Conservation (phyloP, 30 jellyfish, hydroid and myxozoan species). For the Morbakka virulenta region DNA sequence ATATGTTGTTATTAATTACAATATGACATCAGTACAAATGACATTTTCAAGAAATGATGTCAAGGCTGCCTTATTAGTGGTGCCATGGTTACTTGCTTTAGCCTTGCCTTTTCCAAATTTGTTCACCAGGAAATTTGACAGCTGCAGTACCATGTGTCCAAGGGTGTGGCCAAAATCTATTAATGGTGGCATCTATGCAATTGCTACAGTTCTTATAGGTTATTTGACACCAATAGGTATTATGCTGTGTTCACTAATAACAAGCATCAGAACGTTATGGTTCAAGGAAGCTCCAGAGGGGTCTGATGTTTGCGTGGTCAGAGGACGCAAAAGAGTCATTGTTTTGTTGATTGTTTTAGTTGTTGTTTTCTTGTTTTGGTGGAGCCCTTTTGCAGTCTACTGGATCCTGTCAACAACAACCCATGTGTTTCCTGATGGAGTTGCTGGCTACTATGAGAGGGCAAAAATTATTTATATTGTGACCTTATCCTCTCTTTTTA, state of each 20-base stretch:
- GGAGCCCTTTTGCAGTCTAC: not conserved
- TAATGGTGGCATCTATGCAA: not conserved
- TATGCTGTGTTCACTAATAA: not conserved
- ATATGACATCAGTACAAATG: too few species aligned
- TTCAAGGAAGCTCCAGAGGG: not conserved
- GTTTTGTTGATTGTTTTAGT: not conserved
- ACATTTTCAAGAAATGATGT: too few species aligned
- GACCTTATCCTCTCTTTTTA: not conserved
- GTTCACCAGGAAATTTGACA: not conserved
- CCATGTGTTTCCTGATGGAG: not conserved
- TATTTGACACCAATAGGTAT: not conserved
- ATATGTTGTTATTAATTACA: too few species aligned
- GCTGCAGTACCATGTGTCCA: not conserved
- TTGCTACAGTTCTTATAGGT: not conserved
- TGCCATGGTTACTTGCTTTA: not conserved
- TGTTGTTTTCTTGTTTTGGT: not conserved
- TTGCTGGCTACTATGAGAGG: not conserved
- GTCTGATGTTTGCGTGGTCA: not conserved
- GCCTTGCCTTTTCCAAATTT: not conserved
- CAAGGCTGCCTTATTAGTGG: too few species aligned
- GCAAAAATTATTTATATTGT: not conserved
- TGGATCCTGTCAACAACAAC: not conserved
- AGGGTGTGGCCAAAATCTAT: not conserved
- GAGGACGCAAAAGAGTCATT: not conserved
- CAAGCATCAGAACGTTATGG: not conserved